phyloP scores from a whole-genome alignment of 2,113 vertebrate genomes.

The Hippocampus abdominalis region DNA sequence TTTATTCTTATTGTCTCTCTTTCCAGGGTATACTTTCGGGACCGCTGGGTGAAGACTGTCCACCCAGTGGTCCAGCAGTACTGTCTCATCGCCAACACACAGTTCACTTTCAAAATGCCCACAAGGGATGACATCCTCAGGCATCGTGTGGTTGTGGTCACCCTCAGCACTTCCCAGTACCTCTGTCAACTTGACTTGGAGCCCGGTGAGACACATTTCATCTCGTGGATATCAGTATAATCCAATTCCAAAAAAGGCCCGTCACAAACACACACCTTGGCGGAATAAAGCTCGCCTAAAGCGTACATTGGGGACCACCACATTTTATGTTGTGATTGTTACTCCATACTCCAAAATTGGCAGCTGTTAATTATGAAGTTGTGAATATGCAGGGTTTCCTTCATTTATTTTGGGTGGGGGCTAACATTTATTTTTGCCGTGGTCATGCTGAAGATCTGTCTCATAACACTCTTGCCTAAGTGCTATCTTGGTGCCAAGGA shows the following conservation, averaged over 20 bases:
- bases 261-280: background rate
- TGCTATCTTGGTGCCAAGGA: too few relatives aligned
- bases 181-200: slow-evolving; percentile 97
- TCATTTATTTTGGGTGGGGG: too few relatives aligned
- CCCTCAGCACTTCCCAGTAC: slow-evolving; percentile 97
- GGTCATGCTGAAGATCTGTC: too few relatives aligned
- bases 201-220: slow-evolving; percentile 76
- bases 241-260: background rate
- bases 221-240: background rate
- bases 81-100: slow-evolving; percentile 95
- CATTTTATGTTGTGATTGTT: too few relatives aligned
- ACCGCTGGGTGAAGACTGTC: slow-evolving; percentile 99
- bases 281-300: too few relatives aligned
- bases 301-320: too few relatives aligned
- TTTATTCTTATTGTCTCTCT: background rate
- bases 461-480: too few relatives aligned
- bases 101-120: slow-evolving; percentile 97
- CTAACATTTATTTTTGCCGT: too few relatives aligned
- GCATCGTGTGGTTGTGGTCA: slow-evolving; percentile 93
- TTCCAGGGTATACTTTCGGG: slow-evolving; percentile 96
- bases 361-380: too few relatives aligned
- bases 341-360: too few relatives aligned
- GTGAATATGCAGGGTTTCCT: background rate
- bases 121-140: slow-evolving; percentile 92
- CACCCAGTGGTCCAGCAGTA: slow-evolving; percentile 98